Percentiles rank a stretch among this genome's conserved stretches.
These are phyloP conservation scores for Callitettix versicolor DNA, from an alignment of 1,140 invertebrate genomes.

Conservation along the genomic window DNA sequence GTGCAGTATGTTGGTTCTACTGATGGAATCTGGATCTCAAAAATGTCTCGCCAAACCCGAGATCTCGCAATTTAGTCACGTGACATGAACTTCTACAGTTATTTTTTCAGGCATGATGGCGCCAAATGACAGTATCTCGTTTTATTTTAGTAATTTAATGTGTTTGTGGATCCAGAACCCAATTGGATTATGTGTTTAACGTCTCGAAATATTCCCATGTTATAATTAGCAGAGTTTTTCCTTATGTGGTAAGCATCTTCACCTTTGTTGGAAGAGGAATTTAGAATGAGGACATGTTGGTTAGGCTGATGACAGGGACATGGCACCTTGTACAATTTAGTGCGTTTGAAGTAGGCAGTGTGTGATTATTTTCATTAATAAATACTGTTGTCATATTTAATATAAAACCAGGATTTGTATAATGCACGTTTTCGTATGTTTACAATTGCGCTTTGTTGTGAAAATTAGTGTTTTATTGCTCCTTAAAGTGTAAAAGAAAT, in stretches of 20 bases:
- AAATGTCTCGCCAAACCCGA: slow-evolving; percentile 26
- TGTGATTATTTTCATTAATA: too few relatives aligned
- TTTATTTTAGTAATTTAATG: slow-evolving; percentile 36
- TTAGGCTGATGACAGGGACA: slow-evolving; percentile 33
- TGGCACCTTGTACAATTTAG: slow-evolving; percentile 6
- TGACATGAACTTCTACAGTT: slow-evolving; percentile 40
- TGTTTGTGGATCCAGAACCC: slow-evolving; percentile 26
- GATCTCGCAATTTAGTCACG: slow-evolving; percentile 35
- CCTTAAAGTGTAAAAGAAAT: slow-evolving; percentile 6
- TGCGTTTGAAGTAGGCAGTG: background rate
- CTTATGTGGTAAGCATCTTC: slow-evolving; percentile 27
- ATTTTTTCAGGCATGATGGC: slow-evolving; percentile 48
- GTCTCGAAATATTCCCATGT: slow-evolving; percentile 8
- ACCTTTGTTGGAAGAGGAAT: slow-evolving; percentile 29
- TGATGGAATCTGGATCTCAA: slow-evolving; percentile 24
- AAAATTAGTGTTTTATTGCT: background rate
- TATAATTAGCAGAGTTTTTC: slow-evolving; percentile 5
- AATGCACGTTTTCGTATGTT: too few relatives aligned
- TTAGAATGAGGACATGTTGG: slow-evolving; percentile 45
- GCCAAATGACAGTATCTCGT: slow-evolving; percentile 41
- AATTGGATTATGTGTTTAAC: slow-evolving; percentile 10
- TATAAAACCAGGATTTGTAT: too few relatives aligned
- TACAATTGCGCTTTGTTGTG: background rate
- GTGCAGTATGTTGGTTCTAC: slow-evolving; percentile 13
- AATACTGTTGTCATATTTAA: too few relatives aligned